Conservation (phyloP, 1,140 invertebrate genomes). For the Ips nitidus region DNA sequence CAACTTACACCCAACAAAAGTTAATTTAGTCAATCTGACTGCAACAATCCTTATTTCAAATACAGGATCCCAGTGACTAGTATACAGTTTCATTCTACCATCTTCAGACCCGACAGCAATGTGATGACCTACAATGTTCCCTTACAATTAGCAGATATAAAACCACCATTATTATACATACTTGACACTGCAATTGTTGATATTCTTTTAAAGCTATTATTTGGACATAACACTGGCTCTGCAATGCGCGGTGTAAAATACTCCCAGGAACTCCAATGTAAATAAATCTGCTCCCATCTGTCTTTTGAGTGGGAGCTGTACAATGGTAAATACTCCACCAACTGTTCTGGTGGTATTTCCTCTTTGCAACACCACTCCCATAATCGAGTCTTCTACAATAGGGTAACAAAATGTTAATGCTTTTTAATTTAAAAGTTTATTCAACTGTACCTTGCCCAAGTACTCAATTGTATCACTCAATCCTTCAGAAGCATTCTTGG, state of each 20-base stretch:
- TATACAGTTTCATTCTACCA: conserved; percentile 45
- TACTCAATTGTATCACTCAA: conserved; percentile 43
- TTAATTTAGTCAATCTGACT: conserved; percentile 43
- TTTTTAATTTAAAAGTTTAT: not conserved
- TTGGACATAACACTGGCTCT: conserved; percentile 40
- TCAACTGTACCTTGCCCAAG: conserved; percentile 40
- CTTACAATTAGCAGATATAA: not conserved
- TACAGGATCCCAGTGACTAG: conserved; percentile 42
- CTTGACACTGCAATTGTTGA: conserved; percentile 46
- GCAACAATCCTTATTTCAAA: conserved; percentile 41
- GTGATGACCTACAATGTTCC: conserved; percentile 37
- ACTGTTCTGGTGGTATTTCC: conserved; percentile 45
- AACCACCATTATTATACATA: conserved; percentile 9
- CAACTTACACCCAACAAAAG: conserved; percentile 41
- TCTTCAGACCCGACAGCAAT: conserved; percentile 48
- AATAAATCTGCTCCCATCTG: conserved; percentile 45
- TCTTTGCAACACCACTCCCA: conserved; percentile 47
- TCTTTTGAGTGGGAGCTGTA: conserved; percentile 37
- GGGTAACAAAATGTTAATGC: not conserved
- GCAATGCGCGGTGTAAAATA: conserved; percentile 37
- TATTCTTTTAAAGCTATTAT: conserved; percentile 44
- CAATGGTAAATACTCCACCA: conserved; percentile 44
- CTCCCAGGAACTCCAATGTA: conserved; percentile 46
- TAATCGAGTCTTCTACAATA: conserved; percentile 43
- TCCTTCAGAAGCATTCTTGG: conserved; percentile 36